Base-by-base conservation (phyloP, 1,140 invertebrate species). In the Hypsibius dujardini region DNA sequence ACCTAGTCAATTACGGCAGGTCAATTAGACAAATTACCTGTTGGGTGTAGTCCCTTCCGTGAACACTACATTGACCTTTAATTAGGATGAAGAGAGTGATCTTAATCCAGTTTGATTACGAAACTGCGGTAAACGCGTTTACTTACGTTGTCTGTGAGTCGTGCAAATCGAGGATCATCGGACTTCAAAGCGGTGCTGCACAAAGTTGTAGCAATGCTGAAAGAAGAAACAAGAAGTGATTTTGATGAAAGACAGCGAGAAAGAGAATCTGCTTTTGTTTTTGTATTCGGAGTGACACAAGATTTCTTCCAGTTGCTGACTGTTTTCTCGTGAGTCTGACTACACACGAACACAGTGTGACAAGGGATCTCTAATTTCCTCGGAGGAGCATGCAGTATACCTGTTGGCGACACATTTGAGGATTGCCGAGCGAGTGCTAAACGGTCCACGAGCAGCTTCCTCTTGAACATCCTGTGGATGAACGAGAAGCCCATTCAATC, bases 331-430 rank as follows among this genome's bases (percentile, higher is more conserved):
- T 56, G 7, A 56, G n/a, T 56, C 7, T 56, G 28, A 28, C 28
- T 28, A 28, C 28, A 28, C 28, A 28, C 28, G 28, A 28, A 28
- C 28, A 28, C 28, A 28, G 28, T 28, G 28, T 28, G 28, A 28
- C 28, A 28, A 28, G 28, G 28, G 28, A 28, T 28, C 28, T 28
- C 28, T 28, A 28, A 28, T 28, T 28, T 28, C 28, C 28, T 28
- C 28, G 28, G 28, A 28, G 28, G 28, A 28, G 28, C 28, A 28
- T 28, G 28, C 28, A 28, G 28, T 28, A 28, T 28, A 28, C 28
- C 28, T 56, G 50, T 56, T 56, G 50, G 50, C 50, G 7, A 56
- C 50, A n/a, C 50, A 56, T 56, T 56, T 56, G 50, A 56, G 50
- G 7, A 56, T n/a, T 12, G 50, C 50, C 50, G 50, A n/a, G 7